Conservation (phyloP, 2,797 vertebrate genomes). For the Myripristis murdjan region DNA sequence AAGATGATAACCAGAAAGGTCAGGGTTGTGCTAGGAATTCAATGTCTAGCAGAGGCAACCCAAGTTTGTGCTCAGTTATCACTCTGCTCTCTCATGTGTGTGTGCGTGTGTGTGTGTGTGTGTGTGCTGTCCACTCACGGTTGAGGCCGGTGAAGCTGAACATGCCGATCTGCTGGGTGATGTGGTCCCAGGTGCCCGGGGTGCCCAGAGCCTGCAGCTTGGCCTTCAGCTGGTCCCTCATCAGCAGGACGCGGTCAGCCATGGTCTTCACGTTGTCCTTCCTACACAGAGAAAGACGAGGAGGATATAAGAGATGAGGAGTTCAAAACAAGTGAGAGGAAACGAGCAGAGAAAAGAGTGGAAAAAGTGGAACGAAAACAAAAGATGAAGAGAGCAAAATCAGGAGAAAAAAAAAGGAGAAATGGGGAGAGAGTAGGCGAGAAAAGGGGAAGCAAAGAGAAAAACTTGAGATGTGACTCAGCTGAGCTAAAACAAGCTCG, state of each 20-base stretch:
- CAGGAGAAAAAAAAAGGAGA: not conserved
- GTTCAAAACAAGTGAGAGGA: too few species aligned
- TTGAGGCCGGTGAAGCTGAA: constrained; percentile 98
- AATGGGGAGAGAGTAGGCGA: not conserved
- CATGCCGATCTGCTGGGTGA: constrained; percentile 98
- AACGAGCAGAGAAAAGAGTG: too few species aligned
- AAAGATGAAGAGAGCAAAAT: not conserved
- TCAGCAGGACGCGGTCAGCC: constrained; percentile 94
- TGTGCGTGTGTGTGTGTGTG: constrained; percentile 3
- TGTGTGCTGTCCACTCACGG: constrained; percentile 86
- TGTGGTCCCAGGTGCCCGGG: constrained; percentile 97
- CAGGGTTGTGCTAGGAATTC: too few species aligned
- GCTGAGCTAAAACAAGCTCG: too few species aligned
- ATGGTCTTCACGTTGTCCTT: constrained; percentile 96
- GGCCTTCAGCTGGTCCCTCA: constrained; percentile 92
- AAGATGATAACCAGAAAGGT: too few species aligned
- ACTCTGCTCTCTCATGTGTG: not conserved
- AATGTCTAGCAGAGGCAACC: too few species aligned
- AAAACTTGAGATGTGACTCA: not conserved
- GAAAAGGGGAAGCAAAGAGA: not conserved
- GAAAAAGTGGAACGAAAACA: too few species aligned
- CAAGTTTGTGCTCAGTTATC: too few species aligned
- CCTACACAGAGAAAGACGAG: constrained; percentile 79
- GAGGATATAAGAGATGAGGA: accelerated
- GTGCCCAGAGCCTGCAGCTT: constrained; percentile 91